Base-by-base conservation (phyloP, 2,113 vertebrate genomes). In the Indicator maculatus region DNA sequence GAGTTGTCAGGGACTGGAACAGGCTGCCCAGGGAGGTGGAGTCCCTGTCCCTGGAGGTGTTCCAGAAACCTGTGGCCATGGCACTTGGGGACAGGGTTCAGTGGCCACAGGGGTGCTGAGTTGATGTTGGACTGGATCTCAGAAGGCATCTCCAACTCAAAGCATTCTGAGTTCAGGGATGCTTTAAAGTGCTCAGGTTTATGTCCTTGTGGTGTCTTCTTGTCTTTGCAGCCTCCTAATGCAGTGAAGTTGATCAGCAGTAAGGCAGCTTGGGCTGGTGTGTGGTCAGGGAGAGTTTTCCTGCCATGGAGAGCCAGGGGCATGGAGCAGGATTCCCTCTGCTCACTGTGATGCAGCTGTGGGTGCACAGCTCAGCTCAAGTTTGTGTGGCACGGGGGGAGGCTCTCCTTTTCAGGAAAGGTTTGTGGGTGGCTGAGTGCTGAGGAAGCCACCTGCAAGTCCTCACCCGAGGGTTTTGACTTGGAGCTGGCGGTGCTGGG, bases 251-350 rank as follows among this genome's bases (percentile, higher is more conserved):
- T 12, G 33, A 8, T 45, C 20, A 30, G 52, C 80, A 24, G 3
- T n/a, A 58, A 67, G n/a, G 9, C 1, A 0, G 0, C 21, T 66
- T 16, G 67, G 27, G 33, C 6, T 63, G 71, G 12, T 44, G 7
- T 21, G 24, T 39, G 72, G 27, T 24, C 16, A 7, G 36, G 36
- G 27, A 77, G 60, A 31, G 17, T 36, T 78, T 59, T 60, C 10
- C n/a, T n/a, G 12, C 9, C 0, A 0, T 47, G 84, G 31, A 44
- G 74, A 83, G 72, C 60, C 0, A 0, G 36, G 41, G 41, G 41
- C 41, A 44, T 4, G 47, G 14, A 28, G 74, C 58, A 45, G 92
- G 59, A 11, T 81, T 77, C 79, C 72, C 55, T 47, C 15, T 21
- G 41, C 13, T 45, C 20, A 3, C 20, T 31, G 41, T 4, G 6